These are phyloP conservation scores for Glyphotaelius pellucidus DNA, from an alignment of 2,888 invertebrate genomes.

Conservation along the genomic window DNA sequence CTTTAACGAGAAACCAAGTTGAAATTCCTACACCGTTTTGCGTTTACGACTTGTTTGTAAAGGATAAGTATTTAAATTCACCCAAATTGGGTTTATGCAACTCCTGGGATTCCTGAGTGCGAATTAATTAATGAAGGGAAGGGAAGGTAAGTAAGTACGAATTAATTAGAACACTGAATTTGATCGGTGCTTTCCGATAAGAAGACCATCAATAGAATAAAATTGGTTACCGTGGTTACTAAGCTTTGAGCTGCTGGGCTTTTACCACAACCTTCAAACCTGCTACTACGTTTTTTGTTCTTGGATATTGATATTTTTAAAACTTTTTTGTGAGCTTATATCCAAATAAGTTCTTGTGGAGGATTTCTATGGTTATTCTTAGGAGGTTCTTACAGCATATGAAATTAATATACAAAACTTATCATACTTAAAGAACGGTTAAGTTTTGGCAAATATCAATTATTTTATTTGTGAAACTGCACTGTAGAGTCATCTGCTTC, in stretches of 20 bases:
- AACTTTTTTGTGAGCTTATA: no score
- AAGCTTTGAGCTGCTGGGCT: no score
- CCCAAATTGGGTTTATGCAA: not conserved
- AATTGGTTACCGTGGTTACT: no score
- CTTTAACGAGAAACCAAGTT: not conserved
- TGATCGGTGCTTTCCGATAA: not conserved
- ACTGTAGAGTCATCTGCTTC: no score
- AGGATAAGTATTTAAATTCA: not conserved
- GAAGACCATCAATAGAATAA: not conserved
- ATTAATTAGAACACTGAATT: not conserved
- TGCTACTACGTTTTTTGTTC: not conserved
- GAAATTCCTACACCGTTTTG: slow-evolving; percentile 2
- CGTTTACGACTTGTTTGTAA: not conserved
- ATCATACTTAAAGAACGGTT: no score
- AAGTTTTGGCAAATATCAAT: no score
- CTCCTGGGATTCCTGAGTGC: not conserved
- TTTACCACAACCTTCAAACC: not conserved
- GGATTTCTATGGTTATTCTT: no score
- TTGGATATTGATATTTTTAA: no score
- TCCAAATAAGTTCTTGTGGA: no score
- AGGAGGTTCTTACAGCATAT: no score
- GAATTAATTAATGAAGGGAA: not conserved
- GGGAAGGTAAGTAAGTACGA: not conserved
- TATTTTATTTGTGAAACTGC: no score
- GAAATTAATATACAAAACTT: no score